phyloP scores from a whole-genome alignment of 2,113 vertebrate genomes.

The Phycodurus eques region DNA sequence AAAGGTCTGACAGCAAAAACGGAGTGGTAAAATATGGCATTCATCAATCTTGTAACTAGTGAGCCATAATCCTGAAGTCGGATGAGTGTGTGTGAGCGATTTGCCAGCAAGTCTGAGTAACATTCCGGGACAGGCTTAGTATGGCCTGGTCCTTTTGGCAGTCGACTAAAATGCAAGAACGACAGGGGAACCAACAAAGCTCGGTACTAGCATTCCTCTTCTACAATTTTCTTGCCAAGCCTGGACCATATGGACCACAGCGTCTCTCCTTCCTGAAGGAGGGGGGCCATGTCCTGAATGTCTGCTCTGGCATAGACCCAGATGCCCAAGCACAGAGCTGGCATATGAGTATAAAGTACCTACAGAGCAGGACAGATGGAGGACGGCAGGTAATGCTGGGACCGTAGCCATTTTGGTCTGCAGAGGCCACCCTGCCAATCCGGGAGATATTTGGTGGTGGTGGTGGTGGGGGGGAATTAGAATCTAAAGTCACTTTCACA shows the following conservation, averaged over 20 bases:
- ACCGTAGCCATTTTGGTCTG: constrained; percentile 29
- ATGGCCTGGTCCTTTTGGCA: constrained; percentile 35
- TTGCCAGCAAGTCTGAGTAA: constrained; percentile 56
- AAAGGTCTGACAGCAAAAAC: constrained; percentile 13
- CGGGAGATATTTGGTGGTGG: constrained; percentile 14
- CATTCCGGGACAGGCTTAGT: constrained; percentile 63
- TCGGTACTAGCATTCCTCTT: constrained; percentile 22
- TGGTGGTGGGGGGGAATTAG: constrained; percentile 8
- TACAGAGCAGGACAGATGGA: constrained; percentile 62
- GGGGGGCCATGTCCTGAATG: constrained; percentile 65
- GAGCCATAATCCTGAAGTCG: constrained; percentile 22
- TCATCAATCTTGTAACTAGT: constrained; percentile 17
- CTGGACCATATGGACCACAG: constrained; percentile 72
- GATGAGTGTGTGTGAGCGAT: constrained; percentile 25
- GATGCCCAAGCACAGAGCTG: constrained; percentile 44
- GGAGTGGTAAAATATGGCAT: constrained; percentile 30
- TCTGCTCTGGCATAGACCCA: constrained; percentile 42
- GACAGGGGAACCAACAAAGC: constrained; percentile 35
- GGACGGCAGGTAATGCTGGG: constrained; percentile 52
- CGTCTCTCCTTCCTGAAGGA: constrained; percentile 68
- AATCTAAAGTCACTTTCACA: constrained; percentile 11
- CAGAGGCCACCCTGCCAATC: constrained; percentile 15
- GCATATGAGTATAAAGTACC: constrained; percentile 47
- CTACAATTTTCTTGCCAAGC: constrained; percentile 32
- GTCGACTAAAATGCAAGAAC: constrained; percentile 32